Percentiles rank a stretch among this genome's conserved stretches.
These are phyloP conservation scores for Casuarius casuarius DNA, from an alignment of 2,113 vertebrate species.

Conservation along the genomic window DNA sequence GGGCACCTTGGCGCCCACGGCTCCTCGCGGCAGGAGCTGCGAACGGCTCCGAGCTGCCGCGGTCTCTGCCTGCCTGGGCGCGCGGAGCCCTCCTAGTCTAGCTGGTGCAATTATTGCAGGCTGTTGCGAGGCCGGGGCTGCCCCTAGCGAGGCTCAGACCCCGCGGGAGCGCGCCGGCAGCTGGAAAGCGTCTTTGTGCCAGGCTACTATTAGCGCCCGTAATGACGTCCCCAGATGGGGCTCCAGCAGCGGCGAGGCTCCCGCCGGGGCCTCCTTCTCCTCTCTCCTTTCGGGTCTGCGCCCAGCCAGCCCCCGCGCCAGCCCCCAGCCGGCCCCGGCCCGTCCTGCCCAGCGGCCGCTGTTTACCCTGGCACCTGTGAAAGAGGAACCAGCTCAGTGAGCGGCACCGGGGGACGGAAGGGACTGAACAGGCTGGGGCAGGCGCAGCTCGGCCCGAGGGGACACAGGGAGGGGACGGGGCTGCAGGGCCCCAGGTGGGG, in stretches of 20 bases:
- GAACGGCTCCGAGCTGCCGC: not conserved
- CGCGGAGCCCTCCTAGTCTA: not conserved
- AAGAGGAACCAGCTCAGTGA: not conserved
- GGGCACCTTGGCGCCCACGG: too few species aligned
- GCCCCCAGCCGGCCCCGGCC: not conserved
- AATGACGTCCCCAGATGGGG: slow-evolving; percentile 73
- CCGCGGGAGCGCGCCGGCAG: slow-evolving; percentile 13
- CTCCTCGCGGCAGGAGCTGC: not conserved
- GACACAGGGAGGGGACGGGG: too few species aligned
- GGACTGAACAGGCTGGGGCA: not conserved
- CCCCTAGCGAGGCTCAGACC: not conserved
- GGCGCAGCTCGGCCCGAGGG: too few species aligned
- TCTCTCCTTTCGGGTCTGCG: not conserved
- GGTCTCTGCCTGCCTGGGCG: rapidly evolving
- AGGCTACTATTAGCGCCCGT: slow-evolving; percentile 61
- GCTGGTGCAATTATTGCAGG: slow-evolving; percentile 76
- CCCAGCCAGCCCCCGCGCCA: not conserved
- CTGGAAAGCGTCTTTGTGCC: slow-evolving; percentile 62
- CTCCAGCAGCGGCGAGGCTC: not conserved
- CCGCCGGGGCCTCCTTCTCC: not conserved
- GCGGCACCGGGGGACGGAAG: not conserved
- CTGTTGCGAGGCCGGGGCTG: slow-evolving; percentile 61
- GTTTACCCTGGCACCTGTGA: not conserved
- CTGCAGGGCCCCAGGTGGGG: too few species aligned
- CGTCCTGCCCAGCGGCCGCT: not conserved